phyloP scores from a whole-genome alignment of 2,113 vertebrate genomes.

The Lagenorhynchus albirostris region DNA sequence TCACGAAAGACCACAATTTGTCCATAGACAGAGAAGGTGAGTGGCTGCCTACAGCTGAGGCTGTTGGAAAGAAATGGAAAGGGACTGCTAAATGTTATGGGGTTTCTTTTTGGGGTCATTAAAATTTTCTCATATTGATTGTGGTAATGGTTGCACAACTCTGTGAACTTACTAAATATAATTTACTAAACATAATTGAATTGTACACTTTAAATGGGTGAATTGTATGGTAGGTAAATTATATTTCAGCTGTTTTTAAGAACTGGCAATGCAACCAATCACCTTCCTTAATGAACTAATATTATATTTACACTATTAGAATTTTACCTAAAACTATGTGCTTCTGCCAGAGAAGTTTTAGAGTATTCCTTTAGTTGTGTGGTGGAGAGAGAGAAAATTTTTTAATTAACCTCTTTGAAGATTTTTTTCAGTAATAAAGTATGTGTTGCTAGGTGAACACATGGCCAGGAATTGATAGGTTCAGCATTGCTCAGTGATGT shows the following conservation, averaged over 20 bases:
- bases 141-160: neutral
- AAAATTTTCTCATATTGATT: neutral
- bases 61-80: neutral
- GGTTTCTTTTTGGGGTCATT: neutral
- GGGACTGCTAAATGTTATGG: neutral
- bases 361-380: neutral
- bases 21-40: neutral
- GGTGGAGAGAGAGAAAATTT: neutral
- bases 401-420: neutral
- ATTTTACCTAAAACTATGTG: neutral
- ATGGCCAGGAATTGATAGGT: neutral
- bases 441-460: neutral
- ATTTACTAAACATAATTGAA: neutral
- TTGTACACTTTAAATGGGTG: neutral
- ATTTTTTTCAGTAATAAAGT: constrained; percentile 4
- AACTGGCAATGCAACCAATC: neutral
- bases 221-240: neutral
- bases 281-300: neutral
- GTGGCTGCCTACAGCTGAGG: neutral
- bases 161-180: neutral
- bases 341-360: neutral
- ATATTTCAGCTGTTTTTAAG: neutral
- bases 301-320: neutral
- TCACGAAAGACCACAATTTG: neutral
- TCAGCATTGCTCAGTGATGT: neutral